These are phyloP conservation scores for Eueides isabella DNA, from an alignment of 1,140 invertebrate genomes.

Conservation along the genomic window DNA sequence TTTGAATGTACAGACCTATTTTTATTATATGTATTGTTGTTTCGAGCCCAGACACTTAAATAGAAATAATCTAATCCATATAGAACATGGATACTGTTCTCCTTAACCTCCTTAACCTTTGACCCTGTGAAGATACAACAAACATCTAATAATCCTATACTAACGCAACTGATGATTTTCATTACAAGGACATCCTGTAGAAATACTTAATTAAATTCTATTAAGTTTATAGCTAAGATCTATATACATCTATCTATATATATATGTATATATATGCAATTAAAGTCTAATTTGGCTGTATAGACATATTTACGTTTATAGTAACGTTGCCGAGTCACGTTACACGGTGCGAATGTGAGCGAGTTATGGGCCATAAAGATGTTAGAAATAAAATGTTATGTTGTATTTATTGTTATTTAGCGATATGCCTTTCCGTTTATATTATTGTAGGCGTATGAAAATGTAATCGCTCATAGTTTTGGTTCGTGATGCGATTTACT, in stretches of 20 bases:
- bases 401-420: slow-evolving; percentile 25
- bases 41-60: too few relatives aligned
- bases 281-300: background rate
- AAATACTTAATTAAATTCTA: background rate
- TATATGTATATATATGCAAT: background rate
- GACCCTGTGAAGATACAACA: too few relatives aligned
- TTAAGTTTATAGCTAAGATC: background rate
- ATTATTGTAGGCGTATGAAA: background rate
- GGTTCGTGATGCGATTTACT: slow-evolving; percentile 1
- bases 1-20: too few relatives aligned
- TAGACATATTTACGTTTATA: slow-evolving; percentile 17
- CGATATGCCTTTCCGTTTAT: background rate
- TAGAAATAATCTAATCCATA: too few relatives aligned
- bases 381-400: slow-evolving; percentile 27
- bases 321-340: slow-evolving; percentile 23
- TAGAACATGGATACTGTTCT: too few relatives aligned
- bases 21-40: too few relatives aligned
- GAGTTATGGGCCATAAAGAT: slow-evolving; percentile 24
- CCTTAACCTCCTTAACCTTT: too few relatives aligned
- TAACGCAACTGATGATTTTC: background rate
- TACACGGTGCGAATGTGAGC: slow-evolving; percentile 6
- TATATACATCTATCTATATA: background rate
- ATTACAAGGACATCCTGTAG: background rate
- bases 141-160: background rate
- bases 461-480: background rate